Evolutionary conservation across 2,113 vertebrate species (phyloP).

Genomic region (Pithys albifrons): DNA sequence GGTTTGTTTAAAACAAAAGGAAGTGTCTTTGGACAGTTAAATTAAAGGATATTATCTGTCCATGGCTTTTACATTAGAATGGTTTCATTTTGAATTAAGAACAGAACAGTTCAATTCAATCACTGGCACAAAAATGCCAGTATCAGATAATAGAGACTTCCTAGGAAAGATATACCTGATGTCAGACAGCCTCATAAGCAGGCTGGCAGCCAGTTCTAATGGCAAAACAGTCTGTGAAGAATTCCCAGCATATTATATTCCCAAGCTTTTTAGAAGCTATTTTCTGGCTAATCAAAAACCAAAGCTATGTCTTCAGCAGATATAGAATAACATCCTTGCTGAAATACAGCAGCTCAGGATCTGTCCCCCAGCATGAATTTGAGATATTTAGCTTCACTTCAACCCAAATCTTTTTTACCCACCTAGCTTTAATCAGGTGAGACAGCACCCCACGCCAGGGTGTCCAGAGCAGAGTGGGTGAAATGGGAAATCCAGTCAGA

Average conservation of each 20-base stretch:
- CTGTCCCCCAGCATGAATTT: background rate
- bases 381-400: background rate
- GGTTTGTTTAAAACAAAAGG: conserved; percentile 18
- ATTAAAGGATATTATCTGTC: background rate
- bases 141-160: conserved; percentile 50
- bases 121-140: conserved; percentile 21
- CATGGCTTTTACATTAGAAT: conserved; percentile 31
- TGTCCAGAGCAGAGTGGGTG: background rate
- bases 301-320: conserved; percentile 54
- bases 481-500: background rate
- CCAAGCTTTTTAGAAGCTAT: conserved; percentile 40
- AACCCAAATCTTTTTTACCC: background rate
- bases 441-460: background rate
- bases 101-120: conserved; percentile 30
- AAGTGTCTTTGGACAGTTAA: background rate
- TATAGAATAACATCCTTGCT: conserved; percentile 49
- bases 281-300: conserved; percentile 37
- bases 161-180: conserved; percentile 60
- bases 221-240: conserved; percentile 48
- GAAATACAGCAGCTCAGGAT: background rate
- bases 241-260: conserved; percentile 65
- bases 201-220: conserved; percentile 60
- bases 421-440: background rate
- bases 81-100: conserved; percentile 18
- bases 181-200: conserved; percentile 32